These are phyloP conservation scores for Lamellibrachia columna DNA, from an alignment of 2,888 invertebrate genomes.

Conservation along the genomic window DNA sequence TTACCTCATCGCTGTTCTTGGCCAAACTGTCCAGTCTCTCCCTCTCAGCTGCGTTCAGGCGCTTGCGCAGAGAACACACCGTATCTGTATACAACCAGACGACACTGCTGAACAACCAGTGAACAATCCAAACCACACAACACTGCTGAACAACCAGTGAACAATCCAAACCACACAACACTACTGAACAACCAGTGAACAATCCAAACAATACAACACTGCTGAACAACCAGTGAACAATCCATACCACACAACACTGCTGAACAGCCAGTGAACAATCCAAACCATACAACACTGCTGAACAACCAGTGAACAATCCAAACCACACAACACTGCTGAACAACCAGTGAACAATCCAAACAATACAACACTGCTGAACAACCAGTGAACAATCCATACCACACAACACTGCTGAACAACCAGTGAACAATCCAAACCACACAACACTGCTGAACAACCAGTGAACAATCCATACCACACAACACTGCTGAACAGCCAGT, in stretches of 20 bases:
- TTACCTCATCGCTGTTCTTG: slow-evolving; percentile 58
- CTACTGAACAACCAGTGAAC: not conserved
- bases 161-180: not conserved
- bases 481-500: not conserved
- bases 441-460: not conserved
- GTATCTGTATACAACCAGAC: slow-evolving; percentile 30
- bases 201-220: not conserved
- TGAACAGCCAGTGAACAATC: not conserved
- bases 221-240: not conserved
- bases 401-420: too few relatives aligned
- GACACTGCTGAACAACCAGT: not conserved
- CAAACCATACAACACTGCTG: not conserved
- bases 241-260: not conserved
- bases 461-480: too few relatives aligned
- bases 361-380: too few relatives aligned
- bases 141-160: not conserved
- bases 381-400: not conserved
- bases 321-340: not conserved
- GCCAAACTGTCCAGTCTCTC: slow-evolving; percentile 56
- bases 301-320: not conserved
- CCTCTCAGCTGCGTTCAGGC: slow-evolving; percentile 55
- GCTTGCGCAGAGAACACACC: slow-evolving; percentile 43
- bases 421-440: too few relatives aligned
- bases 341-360: too few relatives aligned
- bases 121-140: not conserved